Percentiles rank a stretch among this genome's conserved stretches.
These are phyloP conservation scores for Tachysurus fulvidraco DNA, from an alignment of 2,113 vertebrate species.

Conservation along the genomic window DNA sequence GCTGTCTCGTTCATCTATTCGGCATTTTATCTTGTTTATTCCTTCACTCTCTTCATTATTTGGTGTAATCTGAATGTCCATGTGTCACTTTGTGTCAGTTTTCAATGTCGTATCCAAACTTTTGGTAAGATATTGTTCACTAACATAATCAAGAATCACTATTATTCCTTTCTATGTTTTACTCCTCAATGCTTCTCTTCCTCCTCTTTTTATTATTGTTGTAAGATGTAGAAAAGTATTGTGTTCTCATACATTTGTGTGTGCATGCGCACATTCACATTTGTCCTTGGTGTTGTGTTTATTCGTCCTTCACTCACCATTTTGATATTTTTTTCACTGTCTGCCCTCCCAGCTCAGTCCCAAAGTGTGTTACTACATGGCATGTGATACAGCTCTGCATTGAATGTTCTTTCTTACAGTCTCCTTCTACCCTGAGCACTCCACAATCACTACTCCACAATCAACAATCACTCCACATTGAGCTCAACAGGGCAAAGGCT, in stretches of 20 bases:
- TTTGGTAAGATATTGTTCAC: too few species aligned
- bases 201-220: not conserved
- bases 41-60: too few species aligned
- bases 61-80: not conserved
- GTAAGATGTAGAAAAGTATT: too few species aligned
- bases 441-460: not conserved
- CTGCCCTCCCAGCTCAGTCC: not conserved
- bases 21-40: too few species aligned
- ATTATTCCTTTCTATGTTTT: too few species aligned
- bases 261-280: not conserved
- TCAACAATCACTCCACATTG: not conserved
- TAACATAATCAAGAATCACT: not conserved
- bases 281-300: not conserved
- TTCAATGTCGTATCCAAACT: too few species aligned
- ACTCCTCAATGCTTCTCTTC: too few species aligned
- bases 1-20: too few species aligned
- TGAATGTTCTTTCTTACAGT: not conserved
- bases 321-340: not conserved
- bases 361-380: not conserved
- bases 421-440: not conserved
- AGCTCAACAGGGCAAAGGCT: conserved; percentile 13
- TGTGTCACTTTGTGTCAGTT: not conserved
- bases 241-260: not conserved
- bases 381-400: not conserved
- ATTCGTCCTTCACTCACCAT: not conserved